Evolutionary conservation across 2,113 vertebrate species (phyloP).

Genomic region (Dascyllus trimaculatus): DNA sequence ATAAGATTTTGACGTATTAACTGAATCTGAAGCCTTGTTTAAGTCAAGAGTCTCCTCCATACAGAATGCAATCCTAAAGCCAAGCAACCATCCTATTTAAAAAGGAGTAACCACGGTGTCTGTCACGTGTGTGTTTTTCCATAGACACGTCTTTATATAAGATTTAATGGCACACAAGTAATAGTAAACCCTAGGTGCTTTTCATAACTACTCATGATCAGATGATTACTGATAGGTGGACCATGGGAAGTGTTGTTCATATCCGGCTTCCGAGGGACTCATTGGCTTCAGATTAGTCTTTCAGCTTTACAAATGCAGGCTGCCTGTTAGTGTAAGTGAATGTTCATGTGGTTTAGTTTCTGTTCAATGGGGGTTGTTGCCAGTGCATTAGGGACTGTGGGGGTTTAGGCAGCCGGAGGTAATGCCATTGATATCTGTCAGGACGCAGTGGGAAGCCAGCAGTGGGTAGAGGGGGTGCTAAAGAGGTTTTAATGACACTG

Average conservation of each 20-base stretch:
- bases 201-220: constrained; percentile 3
- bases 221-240: constrained; percentile 27
- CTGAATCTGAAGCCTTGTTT: no score
- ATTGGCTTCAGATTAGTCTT: constrained; percentile 4
- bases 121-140: no score
- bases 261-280: background rate
- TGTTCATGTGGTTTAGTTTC: constrained; percentile 4
- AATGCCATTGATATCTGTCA: constrained; percentile 76
- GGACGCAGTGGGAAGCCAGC: constrained; percentile 45
- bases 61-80: no score
- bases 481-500: constrained; percentile 83
- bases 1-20: no score
- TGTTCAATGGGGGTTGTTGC: constrained; percentile 15
- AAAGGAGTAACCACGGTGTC: no score
- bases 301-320: background rate
- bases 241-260: constrained; percentile 1
- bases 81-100: no score
- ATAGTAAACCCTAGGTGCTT: constrained; percentile 11
- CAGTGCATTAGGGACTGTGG: constrained; percentile 28
- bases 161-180: no score
- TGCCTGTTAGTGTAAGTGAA: background rate
- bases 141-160: no score
- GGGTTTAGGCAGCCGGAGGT: constrained; percentile 62
- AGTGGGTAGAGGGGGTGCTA: constrained; percentile 46
- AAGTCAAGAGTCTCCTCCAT: no score